Conservation (phyloP, 2,888 invertebrate genomes). For the Tipula unca region DNA sequence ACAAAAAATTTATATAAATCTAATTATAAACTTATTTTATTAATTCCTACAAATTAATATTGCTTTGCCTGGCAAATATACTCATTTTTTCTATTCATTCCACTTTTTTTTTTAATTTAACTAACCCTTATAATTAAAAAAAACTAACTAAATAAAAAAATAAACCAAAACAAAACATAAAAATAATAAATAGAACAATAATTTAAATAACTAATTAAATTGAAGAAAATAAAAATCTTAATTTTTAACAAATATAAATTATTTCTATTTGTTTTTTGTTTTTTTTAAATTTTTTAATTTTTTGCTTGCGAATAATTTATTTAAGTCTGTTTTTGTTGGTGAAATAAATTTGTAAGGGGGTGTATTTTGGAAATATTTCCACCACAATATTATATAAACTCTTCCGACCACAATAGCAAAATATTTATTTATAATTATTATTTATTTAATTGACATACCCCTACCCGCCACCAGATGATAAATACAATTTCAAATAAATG, state of each 20-base stretch:
- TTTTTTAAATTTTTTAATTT: no score
- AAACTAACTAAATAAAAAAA: not conserved
- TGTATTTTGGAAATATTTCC: not conserved
- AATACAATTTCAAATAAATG: not conserved
- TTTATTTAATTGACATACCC: not conserved
- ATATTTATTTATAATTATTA: not conserved
- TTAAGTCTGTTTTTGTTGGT: not conserved
- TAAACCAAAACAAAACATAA: not conserved
- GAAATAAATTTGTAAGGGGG: no score
- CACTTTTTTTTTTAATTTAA: not conserved
- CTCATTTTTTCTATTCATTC: conserved; percentile 22
- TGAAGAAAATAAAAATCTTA: not conserved
- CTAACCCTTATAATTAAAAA: not conserved
- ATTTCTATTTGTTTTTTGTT: no score
- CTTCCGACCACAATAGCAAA: not conserved
- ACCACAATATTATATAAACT: not conserved
- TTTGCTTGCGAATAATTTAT: not conserved
- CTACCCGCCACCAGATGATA: no score
- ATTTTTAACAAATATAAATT: not conserved
- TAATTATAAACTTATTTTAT: not conserved
- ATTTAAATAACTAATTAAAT: not conserved
- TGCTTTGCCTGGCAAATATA: conserved; percentile 41
- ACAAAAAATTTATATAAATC: not conserved
- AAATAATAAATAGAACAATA: not conserved
- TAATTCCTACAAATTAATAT: conserved; percentile 29